A percentile compares a stretch with the other conserved stretches of the same genome.
Conservation (phyloP, 2,888 invertebrate genomes). For the Lapara coniferarum region DNA sequence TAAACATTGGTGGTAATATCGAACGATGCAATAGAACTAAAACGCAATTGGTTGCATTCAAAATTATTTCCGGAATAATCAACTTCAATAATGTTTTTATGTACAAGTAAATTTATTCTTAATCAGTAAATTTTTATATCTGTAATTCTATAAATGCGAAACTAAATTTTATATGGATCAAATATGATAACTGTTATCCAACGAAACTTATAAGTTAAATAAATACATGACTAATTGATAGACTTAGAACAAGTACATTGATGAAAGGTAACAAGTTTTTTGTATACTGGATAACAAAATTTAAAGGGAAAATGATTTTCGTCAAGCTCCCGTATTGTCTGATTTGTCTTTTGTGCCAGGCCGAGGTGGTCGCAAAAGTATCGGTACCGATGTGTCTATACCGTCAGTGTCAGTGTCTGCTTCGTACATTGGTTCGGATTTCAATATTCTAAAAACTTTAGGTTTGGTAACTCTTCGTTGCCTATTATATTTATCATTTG, state of each 20-base stretch:
- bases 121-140: neutral
- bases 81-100: neutral
- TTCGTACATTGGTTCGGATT: slow-evolving; percentile 69
- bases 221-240: slow-evolving; percentile 9
- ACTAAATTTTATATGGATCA: neutral
- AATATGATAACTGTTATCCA: neutral
- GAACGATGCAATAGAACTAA: neutral
- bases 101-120: neutral
- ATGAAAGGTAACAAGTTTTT: slow-evolving; percentile 12
- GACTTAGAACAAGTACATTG: slow-evolving; percentile 13
- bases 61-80: neutral
- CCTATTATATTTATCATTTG: slow-evolving; percentile 58
- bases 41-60: neutral
- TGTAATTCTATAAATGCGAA: slow-evolving; percentile 17
- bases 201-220: slow-evolving; percentile 1
- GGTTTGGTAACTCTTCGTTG: slow-evolving; percentile 63
- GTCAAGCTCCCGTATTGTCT: slow-evolving; percentile 5
- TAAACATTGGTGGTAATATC: slow-evolving; percentile 8
- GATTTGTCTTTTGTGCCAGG: slow-evolving; percentile 27
- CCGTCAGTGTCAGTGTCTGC: slow-evolving; percentile 54
- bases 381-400: slow-evolving; percentile 53
- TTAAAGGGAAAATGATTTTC: neutral
- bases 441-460: slow-evolving; percentile 60
- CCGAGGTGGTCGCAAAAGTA: slow-evolving; percentile 61
- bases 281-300: neutral